A percentile compares a stretch with the other conserved stretches of the same genome.
Conservation (phyloP, 2,113 vertebrate species). For the Rallus limicola region DNA sequence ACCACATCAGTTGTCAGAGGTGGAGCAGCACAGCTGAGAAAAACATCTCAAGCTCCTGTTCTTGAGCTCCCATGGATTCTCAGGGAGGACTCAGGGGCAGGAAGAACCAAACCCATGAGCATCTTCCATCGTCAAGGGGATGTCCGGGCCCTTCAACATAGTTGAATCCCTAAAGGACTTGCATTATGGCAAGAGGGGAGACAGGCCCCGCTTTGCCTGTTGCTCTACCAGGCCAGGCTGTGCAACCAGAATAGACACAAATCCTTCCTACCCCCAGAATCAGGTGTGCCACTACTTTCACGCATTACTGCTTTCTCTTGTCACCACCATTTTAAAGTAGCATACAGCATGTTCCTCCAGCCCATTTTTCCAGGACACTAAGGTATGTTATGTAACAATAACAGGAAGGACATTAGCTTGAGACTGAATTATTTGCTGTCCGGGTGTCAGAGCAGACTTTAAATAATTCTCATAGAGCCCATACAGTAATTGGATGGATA, state of each 20-base stretch:
- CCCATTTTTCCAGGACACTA: neutral
- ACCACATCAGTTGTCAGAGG: neutral
- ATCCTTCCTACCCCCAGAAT: neutral
- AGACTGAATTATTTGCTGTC: neutral
- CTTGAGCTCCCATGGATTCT: neutral
- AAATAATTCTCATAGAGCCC: neutral
- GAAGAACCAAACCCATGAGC: neutral
- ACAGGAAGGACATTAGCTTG: neutral
- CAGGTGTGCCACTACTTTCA: neutral
- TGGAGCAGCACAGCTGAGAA: neutral
- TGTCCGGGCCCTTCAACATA: fast-evolving
- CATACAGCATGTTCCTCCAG: neutral
- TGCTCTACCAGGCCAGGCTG: neutral
- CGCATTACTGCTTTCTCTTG: neutral
- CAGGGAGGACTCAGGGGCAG: neutral
- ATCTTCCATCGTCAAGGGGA: neutral
- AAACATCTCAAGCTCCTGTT: neutral
- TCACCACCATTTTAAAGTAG: neutral
- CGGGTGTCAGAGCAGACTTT: neutral
- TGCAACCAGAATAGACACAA: neutral
- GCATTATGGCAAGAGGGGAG: neutral
- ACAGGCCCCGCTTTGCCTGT: neutral
- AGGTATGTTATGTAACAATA: neutral
- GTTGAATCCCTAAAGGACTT: neutral
- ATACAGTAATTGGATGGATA: neutral